These are phyloP conservation scores for Myotis brandtii DNA, from an alignment of 2,113 vertebrate species.

Conservation along the genomic window DNA sequence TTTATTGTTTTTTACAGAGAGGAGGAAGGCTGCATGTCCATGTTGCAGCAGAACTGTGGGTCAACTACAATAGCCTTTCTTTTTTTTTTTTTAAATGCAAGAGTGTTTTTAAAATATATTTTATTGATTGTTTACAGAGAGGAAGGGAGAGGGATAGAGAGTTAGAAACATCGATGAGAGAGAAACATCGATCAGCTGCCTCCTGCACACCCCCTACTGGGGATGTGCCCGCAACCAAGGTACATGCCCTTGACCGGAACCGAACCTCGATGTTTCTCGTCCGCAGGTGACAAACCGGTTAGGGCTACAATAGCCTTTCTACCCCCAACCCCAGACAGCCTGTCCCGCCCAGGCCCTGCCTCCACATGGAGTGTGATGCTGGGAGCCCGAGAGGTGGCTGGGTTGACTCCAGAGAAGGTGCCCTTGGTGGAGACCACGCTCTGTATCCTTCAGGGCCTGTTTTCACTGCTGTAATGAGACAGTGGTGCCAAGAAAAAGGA, in stretches of 20 bases:
- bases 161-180: too few relatives aligned
- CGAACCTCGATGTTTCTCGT: too few relatives aligned
- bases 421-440: background rate
- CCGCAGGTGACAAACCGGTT: too few relatives aligned
- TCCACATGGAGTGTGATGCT: background rate
- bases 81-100: too few relatives aligned
- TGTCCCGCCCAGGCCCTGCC: background rate
- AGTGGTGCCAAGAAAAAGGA: background rate
- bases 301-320: background rate
- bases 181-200: too few relatives aligned
- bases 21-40: background rate
- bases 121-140: too few relatives aligned
- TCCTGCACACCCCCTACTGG: too few relatives aligned
- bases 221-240: too few relatives aligned
- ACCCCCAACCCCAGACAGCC: background rate
- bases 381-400: background rate
- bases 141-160: too few relatives aligned
- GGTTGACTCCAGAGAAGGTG: background rate
- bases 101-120: too few relatives aligned
- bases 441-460: background rate
- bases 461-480: background rate
- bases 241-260: too few relatives aligned
- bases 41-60: background rate
- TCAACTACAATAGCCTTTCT: background rate
- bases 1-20: too few relatives aligned